Base-by-base conservation (phyloP, 2,113 vertebrate genomes). In the Phalacrocorax brasilianus region DNA sequence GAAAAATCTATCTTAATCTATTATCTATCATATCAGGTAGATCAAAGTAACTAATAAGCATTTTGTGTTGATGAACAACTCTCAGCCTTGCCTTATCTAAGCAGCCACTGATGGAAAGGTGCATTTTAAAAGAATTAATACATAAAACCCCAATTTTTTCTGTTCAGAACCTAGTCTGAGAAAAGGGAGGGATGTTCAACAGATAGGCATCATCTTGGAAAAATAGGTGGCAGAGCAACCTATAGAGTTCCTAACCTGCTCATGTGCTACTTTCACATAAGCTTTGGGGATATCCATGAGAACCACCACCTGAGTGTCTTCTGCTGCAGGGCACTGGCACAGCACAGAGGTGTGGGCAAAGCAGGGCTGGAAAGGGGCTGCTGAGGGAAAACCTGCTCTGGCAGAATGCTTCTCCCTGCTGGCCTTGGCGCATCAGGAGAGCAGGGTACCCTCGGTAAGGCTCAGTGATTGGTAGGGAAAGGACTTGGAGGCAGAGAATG, bases 391-490 rank as follows among this genome's bases (percentile, higher is more conserved):
- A 20, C 11, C 14, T 68, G 24, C 10, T 52, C 52, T 1, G 0
- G 27, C 17, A 67, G 3, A 76, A 72, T 12, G 5, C 35, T 53
- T 83, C 20, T 80, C 27, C 24, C 10, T 62, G 21, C 3, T 8
- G 27, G 1, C 9, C 28, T 30, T 47, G 47, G 28, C 0, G 1
- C 2, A 1, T 2, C 7, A n/a, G 32, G 21, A 63, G 38, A 74
- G 13, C 0, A 1, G 17, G 19, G 9, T 73, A 19, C 8, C 32
- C 26, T 87, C 0, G 0, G 27, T 12, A 62, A 22, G 47, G 40
- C 30, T 58, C 33, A 62, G 2, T 0, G 1, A 28, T 15, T 4
- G 27, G 4, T 1, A 1, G 21, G 22, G 6, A 8, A 30, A 42
- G 67, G n/a, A 14, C 70, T 55, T 30, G 20, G 35, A 72, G 24